Conservation (phyloP, 2,113 vertebrate genomes). For the Montifringilla adamsi region DNA sequence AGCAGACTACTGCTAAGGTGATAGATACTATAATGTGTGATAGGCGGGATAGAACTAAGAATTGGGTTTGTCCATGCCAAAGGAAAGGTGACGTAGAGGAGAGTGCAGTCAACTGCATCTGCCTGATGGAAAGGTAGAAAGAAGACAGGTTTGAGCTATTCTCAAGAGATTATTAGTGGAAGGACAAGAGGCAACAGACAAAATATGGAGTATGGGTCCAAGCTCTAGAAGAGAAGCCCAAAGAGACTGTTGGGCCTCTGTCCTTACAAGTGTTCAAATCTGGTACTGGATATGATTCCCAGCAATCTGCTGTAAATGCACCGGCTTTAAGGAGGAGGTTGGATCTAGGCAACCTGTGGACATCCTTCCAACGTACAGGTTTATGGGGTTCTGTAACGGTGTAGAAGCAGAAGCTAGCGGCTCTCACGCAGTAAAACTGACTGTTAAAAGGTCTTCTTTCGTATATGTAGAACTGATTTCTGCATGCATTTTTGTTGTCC, state of each 20-base stretch:
- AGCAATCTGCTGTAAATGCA: background rate
- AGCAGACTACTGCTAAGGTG: background rate
- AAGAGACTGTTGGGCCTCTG: background rate
- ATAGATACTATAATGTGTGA: background rate
- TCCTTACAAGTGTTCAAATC: background rate
- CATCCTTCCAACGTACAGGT: background rate
- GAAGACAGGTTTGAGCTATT: background rate
- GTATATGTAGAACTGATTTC: background rate
- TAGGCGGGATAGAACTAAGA: background rate
- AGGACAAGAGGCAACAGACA: background rate
- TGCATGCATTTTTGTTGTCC: background rate
- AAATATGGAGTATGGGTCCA: background rate
- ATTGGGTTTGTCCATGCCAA: background rate
- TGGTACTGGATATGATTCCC: background rate
- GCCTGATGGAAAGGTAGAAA: background rate
- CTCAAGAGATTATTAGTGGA: background rate
- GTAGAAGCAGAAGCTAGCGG: background rate
- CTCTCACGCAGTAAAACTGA: background rate
- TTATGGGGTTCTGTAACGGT: background rate
- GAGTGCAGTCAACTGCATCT: background rate
- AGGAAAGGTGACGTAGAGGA: background rate
- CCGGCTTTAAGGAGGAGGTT: background rate
- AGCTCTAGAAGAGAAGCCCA: background rate
- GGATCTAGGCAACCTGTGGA: background rate
- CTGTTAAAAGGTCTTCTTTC: background rate